A percentile compares a stretch with the other conserved stretches of the same genome.
Evolutionary conservation across 2,797 vertebrate genomes (phyloP).

Genomic region (Chelonia mydas): DNA sequence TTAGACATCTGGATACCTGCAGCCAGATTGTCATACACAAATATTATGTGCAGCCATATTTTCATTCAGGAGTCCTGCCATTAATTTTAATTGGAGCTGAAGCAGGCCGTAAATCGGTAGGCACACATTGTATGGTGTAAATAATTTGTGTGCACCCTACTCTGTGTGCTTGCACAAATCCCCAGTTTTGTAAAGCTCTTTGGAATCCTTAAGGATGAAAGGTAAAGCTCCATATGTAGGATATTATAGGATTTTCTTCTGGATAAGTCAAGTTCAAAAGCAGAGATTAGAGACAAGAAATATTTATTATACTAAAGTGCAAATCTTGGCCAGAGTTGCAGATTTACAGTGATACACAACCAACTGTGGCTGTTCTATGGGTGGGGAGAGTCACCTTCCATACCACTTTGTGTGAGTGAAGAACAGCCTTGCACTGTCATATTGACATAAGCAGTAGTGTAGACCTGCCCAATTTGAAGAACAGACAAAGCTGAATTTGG

Average conservation of each 20-base stretch:
- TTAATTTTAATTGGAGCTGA: neutral
- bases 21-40: neutral
- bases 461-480: too few species aligned
- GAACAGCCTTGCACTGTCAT: neutral
- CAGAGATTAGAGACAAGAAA: neutral
- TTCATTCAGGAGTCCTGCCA: neutral
- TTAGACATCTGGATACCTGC: neutral
- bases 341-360: neutral
- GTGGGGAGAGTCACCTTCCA: neutral
- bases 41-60: too few species aligned
- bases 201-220: neutral
- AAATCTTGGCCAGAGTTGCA: neutral
- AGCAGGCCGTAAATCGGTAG: neutral
- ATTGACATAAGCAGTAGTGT: too few species aligned
- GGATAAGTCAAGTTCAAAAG: neutral
- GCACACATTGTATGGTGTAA: neutral
- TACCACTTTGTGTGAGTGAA: neutral
- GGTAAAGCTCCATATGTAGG: neutral
- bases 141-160: neutral
- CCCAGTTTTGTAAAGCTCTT: neutral
- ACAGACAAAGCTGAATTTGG: too few species aligned
- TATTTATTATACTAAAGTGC: neutral
- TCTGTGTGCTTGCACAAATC: neutral
- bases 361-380: neutral
- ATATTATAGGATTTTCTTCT: neutral